phyloP scores from a whole-genome alignment of 2,113 vertebrate species.

The Poeciliopsis turrubarensis region DNA sequence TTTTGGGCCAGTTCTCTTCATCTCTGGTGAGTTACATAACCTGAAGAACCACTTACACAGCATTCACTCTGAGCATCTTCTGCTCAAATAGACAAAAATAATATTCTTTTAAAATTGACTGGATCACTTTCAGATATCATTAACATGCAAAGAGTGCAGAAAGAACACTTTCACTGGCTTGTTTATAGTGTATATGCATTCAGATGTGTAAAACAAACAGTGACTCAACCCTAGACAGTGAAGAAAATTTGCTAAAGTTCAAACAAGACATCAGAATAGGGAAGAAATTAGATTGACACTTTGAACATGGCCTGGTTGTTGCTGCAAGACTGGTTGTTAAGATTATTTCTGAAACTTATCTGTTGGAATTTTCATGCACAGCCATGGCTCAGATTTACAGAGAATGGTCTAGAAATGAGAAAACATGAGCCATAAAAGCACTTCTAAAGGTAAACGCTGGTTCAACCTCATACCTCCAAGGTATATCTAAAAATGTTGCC shows the following conservation, averaged over 20 bases:
- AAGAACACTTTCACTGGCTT: background rate
- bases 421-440: background rate
- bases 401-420: background rate
- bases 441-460: too few relatives aligned
- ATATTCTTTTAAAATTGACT: slow-evolving; percentile 17
- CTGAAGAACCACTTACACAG: slow-evolving; percentile 37
- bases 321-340: background rate
- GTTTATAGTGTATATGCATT: background rate
- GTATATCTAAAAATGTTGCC: background rate
- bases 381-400: background rate
- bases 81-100: background rate
- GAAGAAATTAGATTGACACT: background rate
- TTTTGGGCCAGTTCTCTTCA: slow-evolving; percentile 53
- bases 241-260: background rate
- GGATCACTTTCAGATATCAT: slow-evolving; percentile 18
- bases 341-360: background rate
- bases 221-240: background rate
- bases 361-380: background rate
- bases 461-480: background rate
- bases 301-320: background rate
- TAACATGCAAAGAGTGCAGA: slow-evolving; percentile 22
- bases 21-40: slow-evolving; percentile 46
- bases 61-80: slow-evolving; percentile 15
- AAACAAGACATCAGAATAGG: background rate
- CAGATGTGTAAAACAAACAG: too few relatives aligned